phyloP scores from a whole-genome alignment of 2,797 vertebrate species.

The Leuciscus waleckii region DNA sequence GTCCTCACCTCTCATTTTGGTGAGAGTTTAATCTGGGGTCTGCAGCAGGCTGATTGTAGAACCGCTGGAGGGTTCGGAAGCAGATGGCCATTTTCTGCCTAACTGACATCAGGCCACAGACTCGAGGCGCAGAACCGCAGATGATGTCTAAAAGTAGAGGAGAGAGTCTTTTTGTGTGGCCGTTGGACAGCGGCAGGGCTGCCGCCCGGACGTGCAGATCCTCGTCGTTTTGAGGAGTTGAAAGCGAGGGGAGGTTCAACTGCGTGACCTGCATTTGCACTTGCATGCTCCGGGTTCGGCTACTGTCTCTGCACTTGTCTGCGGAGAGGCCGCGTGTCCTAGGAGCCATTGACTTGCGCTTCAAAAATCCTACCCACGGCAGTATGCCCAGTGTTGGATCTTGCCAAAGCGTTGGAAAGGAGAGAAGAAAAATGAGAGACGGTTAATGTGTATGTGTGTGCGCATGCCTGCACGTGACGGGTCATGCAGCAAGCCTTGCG shows the following conservation, averaged over 20 bases:
- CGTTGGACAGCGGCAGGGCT: slow-evolving; percentile 77
- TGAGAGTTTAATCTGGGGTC: neutral
- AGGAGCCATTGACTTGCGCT: slow-evolving; percentile 75
- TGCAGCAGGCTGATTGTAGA: slow-evolving; percentile 14
- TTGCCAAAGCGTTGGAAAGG: slow-evolving; percentile 70
- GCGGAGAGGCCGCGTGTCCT: slow-evolving; percentile 73
- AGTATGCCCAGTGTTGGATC: slow-evolving; percentile 70
- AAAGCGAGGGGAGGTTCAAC: slow-evolving; percentile 78
- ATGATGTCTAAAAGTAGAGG: slow-evolving; percentile 67
- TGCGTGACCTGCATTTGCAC: slow-evolving; percentile 86
- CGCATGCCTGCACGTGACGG: slow-evolving; percentile 73
- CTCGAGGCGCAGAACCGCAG: slow-evolving; percentile 24
- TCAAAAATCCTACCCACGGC: slow-evolving; percentile 75
- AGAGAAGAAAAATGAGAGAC: slow-evolving; percentile 31
- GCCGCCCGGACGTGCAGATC: slow-evolving; percentile 72
- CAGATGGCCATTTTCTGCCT: slow-evolving; percentile 56
- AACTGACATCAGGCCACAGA: slow-evolving; percentile 47
- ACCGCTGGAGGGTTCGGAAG: slow-evolving; percentile 38
- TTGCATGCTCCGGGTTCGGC: slow-evolving; percentile 77
- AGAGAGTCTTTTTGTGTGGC: slow-evolving; percentile 73
- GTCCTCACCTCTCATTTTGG: slow-evolving; percentile 43
- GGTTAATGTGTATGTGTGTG: slow-evolving; percentile 30
- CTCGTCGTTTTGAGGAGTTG: slow-evolving; percentile 78
- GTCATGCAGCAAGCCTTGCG: slow-evolving; percentile 78
- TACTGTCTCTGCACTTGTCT: slow-evolving; percentile 81